Evolutionary conservation across 2,888 invertebrate genomes (phyloP), one percentile per base, ranked within the genome.

Genomic region (Diplazon laetatorius): DNA sequence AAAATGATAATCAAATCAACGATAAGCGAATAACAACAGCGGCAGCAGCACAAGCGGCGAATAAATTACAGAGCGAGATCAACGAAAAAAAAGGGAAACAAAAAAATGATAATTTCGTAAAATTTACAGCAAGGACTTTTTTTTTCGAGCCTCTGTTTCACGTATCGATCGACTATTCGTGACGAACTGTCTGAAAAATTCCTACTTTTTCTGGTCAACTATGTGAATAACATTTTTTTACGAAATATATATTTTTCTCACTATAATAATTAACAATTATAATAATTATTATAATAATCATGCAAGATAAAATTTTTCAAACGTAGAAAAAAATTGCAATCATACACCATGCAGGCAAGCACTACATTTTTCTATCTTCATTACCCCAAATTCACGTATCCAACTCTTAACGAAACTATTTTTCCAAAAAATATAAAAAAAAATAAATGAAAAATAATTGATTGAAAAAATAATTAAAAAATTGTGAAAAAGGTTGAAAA

Each of bases 1-100:
- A 30, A 87, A 84, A 82, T 84, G 84, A 85, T 87, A 88, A 89
- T 87, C 83, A 87, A 85, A 82, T 74, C 83, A 83, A 80, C 63
- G 16, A 35, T 55, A 74, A 78, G 73, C 71, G n/a, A 59, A 22
- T 39, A 59, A 68, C 44, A 52, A 57, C 62, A 63, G 76, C 74
- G 77, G 37, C 76, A 65, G 82, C 86, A 82, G 78, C 80, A n/a
- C n/a, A 30, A 83, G 85, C 86, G 82, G 85, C 85, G 30, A 5
- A 5, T 30, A 30, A n/a, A n/a, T n/a, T n/a, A n/a, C n/a, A n/a
- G n/a, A 84, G 85, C 83, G 85, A 82, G 83, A 52, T 22, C 50
- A 52, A 25, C 50, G 50, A 6, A 82, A 76, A 85, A 83, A 86
- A 85, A 85, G 50, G 25, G 50, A 84, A 85, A 79, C 82, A 22